Base-by-base conservation (phyloP, 2,113 vertebrate species). In the Lutjanus erythropterus region DNA sequence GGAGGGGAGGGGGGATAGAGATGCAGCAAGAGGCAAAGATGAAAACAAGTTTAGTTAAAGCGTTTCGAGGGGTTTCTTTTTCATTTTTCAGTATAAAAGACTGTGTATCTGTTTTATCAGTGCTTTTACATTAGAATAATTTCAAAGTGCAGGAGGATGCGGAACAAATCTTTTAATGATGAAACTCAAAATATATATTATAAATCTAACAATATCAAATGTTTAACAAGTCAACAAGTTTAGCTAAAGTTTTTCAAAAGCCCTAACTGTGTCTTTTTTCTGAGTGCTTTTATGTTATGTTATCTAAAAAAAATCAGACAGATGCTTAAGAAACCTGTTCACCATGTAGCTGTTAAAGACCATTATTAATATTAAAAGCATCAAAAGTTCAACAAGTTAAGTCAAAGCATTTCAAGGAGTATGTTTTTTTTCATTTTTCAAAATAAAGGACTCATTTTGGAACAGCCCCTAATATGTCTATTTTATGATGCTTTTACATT, bases 321-420 rank as follows among this genome's bases (percentile, higher is more conserved):
- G n/a, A n/a, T n/a, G n/a, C n/a, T n/a, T n/a, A n/a, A n/a, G n/a
- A n/a, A n/a, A n/a, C n/a, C n/a, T n/a, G n/a, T n/a, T n/a, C n/a
- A n/a, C n/a, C n/a, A n/a, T n/a, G n/a, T n/a, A n/a, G n/a, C n/a
- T n/a, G n/a, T n/a, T n/a, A n/a, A n/a, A n/a, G n/a, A n/a, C n/a
- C n/a, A n/a, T n/a, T n/a, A n/a, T n/a, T n/a, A n/a, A n/a, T n/a
- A n/a, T n/a, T n/a, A n/a, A n/a, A n/a, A n/a, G n/a, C n/a, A n/a
- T n/a, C n/a, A n/a, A n/a, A n/a, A n/a, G n/a, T n/a, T n/a, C n/a
- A 86, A 81, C 58, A 78, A 55, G 58, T 59, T 71, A 19, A 44
- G 44, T 61, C 42, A 2, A 11, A 4, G 1, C 11, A 29, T n/a
- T 77, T 60, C 25, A 2, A 58, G 19, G 12, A 3, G 2, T 19